Conservation (phyloP, 1,140 invertebrate genomes). For the Drosophila triauraria region DNA sequence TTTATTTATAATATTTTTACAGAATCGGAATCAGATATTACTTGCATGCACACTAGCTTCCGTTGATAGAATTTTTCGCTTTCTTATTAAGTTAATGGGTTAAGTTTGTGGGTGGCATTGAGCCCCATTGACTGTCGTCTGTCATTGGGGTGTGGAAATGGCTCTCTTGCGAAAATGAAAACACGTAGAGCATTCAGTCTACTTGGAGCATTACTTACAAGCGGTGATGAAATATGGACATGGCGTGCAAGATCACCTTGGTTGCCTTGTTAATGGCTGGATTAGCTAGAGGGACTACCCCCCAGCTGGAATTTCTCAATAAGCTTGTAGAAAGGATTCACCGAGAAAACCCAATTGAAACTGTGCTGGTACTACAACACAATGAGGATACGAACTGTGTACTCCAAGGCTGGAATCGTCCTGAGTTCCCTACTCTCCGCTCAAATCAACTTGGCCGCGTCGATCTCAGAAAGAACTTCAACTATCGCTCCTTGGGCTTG, state of each 20-base stretch:
- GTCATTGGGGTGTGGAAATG: not conserved
- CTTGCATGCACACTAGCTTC: not conserved
- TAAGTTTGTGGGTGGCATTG: not conserved
- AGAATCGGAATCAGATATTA: not conserved
- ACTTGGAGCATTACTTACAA: not conserved
- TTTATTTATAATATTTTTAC: not conserved
- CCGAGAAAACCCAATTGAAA: not conserved
- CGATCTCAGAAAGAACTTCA: not conserved
- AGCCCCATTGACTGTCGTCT: not conserved
- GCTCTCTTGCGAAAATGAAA: not conserved
- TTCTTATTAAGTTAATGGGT: not conserved
- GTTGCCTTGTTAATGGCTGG: not conserved
- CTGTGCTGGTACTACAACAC: conserved; percentile 11
- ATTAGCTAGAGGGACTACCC: not conserved
- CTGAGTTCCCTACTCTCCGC: conserved; percentile 13
- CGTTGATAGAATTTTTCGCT: too few relatives aligned
- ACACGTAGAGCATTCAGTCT: conserved; percentile 3
- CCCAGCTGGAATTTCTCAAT: not conserved
- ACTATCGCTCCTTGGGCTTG: not conserved
- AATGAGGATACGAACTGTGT: not conserved
- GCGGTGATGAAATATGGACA: not conserved
- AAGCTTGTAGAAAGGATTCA: conserved; percentile 6
- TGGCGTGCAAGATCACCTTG: not conserved
- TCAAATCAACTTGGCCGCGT: not conserved
- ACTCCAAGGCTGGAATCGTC: not conserved